Conservation (phyloP, 2,797 vertebrate genomes). For the Diplodus puntazzo region DNA sequence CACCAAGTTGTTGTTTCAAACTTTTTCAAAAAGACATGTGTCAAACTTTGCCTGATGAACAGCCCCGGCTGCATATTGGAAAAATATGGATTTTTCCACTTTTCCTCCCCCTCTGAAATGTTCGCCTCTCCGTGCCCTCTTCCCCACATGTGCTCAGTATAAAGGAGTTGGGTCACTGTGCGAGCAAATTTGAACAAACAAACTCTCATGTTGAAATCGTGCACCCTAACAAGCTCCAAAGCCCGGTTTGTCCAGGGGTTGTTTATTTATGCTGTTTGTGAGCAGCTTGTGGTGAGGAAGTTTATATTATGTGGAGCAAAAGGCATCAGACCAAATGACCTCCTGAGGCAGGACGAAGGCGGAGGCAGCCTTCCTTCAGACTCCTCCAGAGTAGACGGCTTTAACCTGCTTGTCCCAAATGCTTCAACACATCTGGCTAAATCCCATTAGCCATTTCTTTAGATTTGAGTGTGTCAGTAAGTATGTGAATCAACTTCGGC, state of each 20-base stretch:
- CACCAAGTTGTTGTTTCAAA: conserved; percentile 73
- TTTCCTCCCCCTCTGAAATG: conserved; percentile 13
- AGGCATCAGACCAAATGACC: conserved; percentile 70
- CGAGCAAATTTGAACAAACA: conserved; percentile 80
- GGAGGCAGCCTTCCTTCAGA: conserved; percentile 27
- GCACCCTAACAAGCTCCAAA: conserved; percentile 65
- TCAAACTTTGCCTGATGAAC: conserved; percentile 75
- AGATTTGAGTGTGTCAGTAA: conserved; percentile 12
- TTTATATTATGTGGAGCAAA: conserved; percentile 65
- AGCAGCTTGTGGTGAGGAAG: conserved; percentile 66
- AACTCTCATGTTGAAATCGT: conserved; percentile 67
- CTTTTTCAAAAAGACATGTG: conserved; percentile 73
- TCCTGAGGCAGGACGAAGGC: conserved; percentile 43
- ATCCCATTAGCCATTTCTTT: neutral
- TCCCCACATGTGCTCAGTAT: conserved; percentile 74
- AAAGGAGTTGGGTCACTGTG: conserved; percentile 75
- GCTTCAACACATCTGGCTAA: neutral
- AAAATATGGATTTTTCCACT: conserved; percentile 77
- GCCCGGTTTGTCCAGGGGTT: conserved; percentile 55
- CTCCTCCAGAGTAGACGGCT: conserved; percentile 7
- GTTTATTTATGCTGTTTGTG: conserved; percentile 78
- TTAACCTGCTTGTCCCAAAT: conserved; percentile 10
- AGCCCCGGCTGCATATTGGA: conserved; percentile 74
- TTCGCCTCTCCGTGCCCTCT: conserved; percentile 60
- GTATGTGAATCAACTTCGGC: conserved; percentile 4